phyloP scores from a whole-genome alignment of 2,797 vertebrate genomes.

The Propithecus deckenii region DNA sequence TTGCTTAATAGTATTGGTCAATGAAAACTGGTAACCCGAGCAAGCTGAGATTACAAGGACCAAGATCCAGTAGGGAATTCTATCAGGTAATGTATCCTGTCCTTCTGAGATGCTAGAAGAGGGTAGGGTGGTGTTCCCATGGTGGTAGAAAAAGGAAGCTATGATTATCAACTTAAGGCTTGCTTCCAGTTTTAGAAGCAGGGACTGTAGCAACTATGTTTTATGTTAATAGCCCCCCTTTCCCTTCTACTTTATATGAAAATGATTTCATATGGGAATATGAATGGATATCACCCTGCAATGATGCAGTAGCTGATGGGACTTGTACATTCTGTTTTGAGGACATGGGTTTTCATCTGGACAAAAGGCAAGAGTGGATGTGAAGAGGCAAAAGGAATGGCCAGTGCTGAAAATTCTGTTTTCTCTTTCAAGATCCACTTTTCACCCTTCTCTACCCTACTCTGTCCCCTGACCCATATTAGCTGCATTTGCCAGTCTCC shows the following conservation, averaged over 20 bases:
- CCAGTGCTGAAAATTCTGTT: constrained; percentile 3
- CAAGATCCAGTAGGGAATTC: not conserved
- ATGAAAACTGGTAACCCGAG: not conserved
- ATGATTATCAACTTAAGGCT: not conserved
- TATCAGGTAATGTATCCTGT: not conserved
- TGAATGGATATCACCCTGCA: not conserved
- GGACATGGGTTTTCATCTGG: not conserved
- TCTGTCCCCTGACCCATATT: not conserved
- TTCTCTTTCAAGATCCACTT: constrained; percentile 19
- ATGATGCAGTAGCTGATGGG: not conserved
- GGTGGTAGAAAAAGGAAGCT: not conserved
- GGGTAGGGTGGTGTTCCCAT: not conserved
- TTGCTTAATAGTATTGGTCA: not conserved
- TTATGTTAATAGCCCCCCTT: not conserved
- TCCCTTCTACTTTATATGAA: constrained; percentile 20
- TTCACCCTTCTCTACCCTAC: not conserved
- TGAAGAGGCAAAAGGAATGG: not conserved
- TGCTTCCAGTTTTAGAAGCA: not conserved
- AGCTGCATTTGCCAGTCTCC: not conserved
- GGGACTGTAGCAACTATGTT: not conserved
- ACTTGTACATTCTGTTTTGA: not conserved
- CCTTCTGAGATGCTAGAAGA: not conserved
- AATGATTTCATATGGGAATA: not conserved
- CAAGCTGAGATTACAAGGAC: constrained; percentile 2
- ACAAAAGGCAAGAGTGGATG: not conserved